A percentile compares a stretch with the other conserved stretches of the same genome.
Conservation (phyloP, 2,797 vertebrate species). For the Atherinosoma microstoma region DNA sequence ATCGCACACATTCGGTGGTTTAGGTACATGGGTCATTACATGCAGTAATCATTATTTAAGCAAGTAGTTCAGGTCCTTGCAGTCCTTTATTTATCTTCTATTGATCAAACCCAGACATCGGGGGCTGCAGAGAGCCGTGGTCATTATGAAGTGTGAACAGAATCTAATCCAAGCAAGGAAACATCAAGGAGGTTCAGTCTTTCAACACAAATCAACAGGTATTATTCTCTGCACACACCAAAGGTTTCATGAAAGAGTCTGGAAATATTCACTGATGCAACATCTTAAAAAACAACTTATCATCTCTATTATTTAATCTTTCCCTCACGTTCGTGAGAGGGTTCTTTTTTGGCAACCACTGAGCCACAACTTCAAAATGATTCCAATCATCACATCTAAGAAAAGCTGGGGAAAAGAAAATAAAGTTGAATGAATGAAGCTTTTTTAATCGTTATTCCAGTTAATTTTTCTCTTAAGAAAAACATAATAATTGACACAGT, state of each 20-base stretch:
- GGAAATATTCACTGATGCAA: conserved; percentile 24
- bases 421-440: background rate
- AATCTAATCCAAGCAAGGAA: conserved; percentile 6
- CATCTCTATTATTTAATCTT: conserved; percentile 22
- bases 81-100: conserved; percentile 42
- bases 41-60: conserved; percentile 51
- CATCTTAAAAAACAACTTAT: conserved; percentile 10
- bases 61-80: background rate
- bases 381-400: conserved; percentile 30
- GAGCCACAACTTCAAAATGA: conserved; percentile 35
- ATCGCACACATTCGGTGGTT: conserved; percentile 21
- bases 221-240: conserved; percentile 8
- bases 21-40: conserved; percentile 54
- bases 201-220: conserved; percentile 30
- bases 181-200: background rate
- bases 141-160: conserved; percentile 23
- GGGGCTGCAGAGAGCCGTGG: conserved; percentile 6
- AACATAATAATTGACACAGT: no score
- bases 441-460: background rate
- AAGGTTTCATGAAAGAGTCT: conserved; percentile 11
- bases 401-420: conserved; percentile 17
- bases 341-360: conserved; percentile 36
- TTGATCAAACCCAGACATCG: conserved; percentile 33
- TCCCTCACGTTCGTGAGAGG: background rate
- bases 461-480: conserved; percentile 4